Evolutionary conservation across 1,140 invertebrate species (phyloP), one percentile per base, ranked within the genome.

Genomic region (Melipona quadrifasciata): DNA sequence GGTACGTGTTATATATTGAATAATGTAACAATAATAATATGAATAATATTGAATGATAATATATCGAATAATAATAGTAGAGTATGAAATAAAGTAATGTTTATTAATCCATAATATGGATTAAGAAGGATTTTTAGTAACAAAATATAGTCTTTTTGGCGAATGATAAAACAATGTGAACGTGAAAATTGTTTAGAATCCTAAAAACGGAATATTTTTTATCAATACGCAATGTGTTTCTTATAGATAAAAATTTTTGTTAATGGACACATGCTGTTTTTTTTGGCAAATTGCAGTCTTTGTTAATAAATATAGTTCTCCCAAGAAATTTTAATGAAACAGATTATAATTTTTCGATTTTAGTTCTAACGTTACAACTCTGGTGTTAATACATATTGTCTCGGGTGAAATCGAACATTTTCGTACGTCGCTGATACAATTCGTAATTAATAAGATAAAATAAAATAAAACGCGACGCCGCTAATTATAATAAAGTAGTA

Each of bases 401-500:
- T 27, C 16, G 14, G 16, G n/a, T 17, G n/a, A 8, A 27, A 8
- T 0, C 6, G 27, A 27, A 27, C 1, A 67, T 67, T 34, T 67
- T 67, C 2, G 31, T 67, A 17, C 6, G 8, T 67, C 8, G 17
- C 27, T 34, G 2, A 3, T 67, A 2, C 10, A 19, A 34, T 19
- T 34, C 12, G 12, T 70, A 16, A 34, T 55, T 74, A 19, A 3
- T 16, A 34, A 57, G 19, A 55, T 31, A 16, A 39, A 58, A 17
- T 31, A 16, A 39, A 58, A 17, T 39, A 6, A 21, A 47, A 34
- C 39, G 16, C 31, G n/a, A 24, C 3, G 39, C 17, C 11, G n/a
- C 24, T 76, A 61, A 61, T 76, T n/a, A 24, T 75, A 75, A 75
- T 57, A 75, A 12, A 3, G 1, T 75, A 3, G 1, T 75, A 75